These are phyloP conservation scores for Labia minor DNA, from an alignment of 2,888 invertebrate genomes.

Conservation along the genomic window DNA sequence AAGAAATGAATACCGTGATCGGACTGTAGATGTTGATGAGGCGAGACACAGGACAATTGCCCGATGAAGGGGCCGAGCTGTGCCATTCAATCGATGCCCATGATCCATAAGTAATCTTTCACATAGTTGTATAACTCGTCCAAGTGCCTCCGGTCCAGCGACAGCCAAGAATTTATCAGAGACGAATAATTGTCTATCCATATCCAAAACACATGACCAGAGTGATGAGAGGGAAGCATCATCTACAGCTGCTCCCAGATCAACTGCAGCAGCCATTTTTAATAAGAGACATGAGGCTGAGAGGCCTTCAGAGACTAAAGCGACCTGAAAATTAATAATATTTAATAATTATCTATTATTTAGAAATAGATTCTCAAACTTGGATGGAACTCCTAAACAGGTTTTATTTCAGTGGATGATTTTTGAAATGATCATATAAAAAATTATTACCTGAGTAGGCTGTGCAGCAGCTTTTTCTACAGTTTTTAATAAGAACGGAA, in stretches of 20 bases:
- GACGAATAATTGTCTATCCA: conserved; percentile 67
- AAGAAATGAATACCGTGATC: conserved; percentile 37
- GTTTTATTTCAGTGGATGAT: background rate
- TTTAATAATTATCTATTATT: background rate
- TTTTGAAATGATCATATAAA: background rate
- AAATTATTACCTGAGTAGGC: conserved; percentile 51
- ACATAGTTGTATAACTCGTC: conserved; percentile 61
- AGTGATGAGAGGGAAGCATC: conserved; percentile 44
- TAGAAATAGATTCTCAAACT: too few species aligned
- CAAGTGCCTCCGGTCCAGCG: conserved; percentile 58
- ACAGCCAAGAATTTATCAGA: conserved; percentile 68
- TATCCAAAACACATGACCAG: conserved; percentile 61
- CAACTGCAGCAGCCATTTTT: conserved; percentile 44
- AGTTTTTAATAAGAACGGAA: conserved; percentile 55
- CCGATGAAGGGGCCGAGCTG: conserved; percentile 53
- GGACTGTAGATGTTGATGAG: conserved; percentile 48
- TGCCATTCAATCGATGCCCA: conserved; percentile 53
- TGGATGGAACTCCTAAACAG: too few species aligned
- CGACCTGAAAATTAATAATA: conserved; percentile 36
- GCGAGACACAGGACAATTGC: conserved; percentile 60
- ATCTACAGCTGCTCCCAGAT: conserved; percentile 38
- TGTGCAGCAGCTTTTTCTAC: conserved; percentile 67
- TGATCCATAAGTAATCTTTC: conserved; percentile 61
- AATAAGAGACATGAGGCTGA: conserved; percentile 57
- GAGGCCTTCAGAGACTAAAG: conserved; percentile 59